These are phyloP conservation scores for Watsonalla cultraria DNA, from an alignment of 2,888 invertebrate genomes.

Conservation along the genomic window DNA sequence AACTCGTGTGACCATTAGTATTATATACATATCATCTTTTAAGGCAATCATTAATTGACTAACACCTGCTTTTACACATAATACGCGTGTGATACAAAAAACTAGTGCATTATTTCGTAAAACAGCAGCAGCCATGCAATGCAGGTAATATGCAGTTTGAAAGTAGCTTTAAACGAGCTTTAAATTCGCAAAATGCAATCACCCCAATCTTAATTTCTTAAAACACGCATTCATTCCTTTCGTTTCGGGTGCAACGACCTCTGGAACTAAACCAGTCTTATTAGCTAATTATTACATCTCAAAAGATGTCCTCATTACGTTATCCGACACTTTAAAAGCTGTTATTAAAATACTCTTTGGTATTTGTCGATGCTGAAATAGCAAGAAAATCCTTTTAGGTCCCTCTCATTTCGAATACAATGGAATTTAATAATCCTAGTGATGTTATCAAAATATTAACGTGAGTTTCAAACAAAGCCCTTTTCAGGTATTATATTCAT, in stretches of 20 bases:
- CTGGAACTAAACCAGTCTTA: conserved; percentile 30
- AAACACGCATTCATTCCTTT: conserved; percentile 13
- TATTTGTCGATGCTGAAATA: neutral
- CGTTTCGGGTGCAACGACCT: conserved; percentile 22
- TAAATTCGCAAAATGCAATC: conserved; percentile 14
- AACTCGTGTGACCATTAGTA: neutral
- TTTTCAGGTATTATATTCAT: no score
- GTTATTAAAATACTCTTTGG: neutral
- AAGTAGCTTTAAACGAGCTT: conserved; percentile 18
- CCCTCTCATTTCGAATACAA: no score
- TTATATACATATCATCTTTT: conserved; percentile 1
- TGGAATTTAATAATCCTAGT: neutral
- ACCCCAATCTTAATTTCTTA: conserved; percentile 15
- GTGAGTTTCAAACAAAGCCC: neutral
- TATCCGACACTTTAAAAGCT: conserved; percentile 16
- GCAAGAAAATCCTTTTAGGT: no score
- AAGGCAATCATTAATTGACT: conserved; percentile 15
- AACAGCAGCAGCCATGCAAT: neutral
- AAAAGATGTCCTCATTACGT: conserved; percentile 27
- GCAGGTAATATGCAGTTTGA: conserved; percentile 10
- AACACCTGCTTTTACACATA: conserved; percentile 13
- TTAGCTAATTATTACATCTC: conserved; percentile 41
- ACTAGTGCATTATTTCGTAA: neutral
- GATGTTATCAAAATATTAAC: neutral
- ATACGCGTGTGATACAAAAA: conserved; percentile 7